Conservation (phyloP, 2,888 invertebrate species). For the Geotrupes spiniger region DNA sequence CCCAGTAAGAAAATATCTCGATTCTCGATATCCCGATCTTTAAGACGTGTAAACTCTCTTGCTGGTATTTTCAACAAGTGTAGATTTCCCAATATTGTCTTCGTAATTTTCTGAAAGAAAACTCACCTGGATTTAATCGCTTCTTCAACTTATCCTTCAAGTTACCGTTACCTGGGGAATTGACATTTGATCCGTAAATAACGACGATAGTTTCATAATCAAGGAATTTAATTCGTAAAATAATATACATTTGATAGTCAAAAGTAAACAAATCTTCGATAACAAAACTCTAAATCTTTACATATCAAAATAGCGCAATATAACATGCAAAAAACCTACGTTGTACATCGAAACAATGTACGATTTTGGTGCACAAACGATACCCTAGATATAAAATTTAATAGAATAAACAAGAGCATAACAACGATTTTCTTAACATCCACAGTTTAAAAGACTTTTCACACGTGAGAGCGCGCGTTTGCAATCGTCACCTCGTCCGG, state of each 20-base stretch:
- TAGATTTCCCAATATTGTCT: too few species aligned
- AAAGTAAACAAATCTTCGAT: constrained; percentile 44
- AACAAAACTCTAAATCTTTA: constrained; percentile 46
- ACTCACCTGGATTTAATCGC: too few species aligned
- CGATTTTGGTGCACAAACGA: constrained; percentile 42
- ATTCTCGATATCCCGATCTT: too few species aligned
- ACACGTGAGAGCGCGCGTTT: constrained; percentile 36
- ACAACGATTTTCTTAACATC: constrained; percentile 47
- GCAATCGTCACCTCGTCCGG: constrained; percentile 10
- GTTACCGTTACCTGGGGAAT: too few species aligned
- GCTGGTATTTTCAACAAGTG: too few species aligned
- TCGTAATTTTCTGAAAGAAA: too few species aligned
- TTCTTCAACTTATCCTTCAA: too few species aligned
- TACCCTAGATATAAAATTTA: constrained; percentile 46
- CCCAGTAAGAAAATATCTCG: too few species aligned
- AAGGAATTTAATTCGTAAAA: constrained; percentile 34
- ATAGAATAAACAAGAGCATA: constrained; percentile 50
- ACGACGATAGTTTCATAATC: constrained; percentile 13
- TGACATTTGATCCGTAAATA: too few species aligned
- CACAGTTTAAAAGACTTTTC: constrained; percentile 29
- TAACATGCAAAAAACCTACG: constrained; percentile 39
- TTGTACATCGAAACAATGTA: constrained; percentile 22
- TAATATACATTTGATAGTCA: constrained; percentile 44
- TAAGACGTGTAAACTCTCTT: too few species aligned
- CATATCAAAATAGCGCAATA: constrained; percentile 45